A percentile compares a stretch with the other conserved stretches of the same genome.
Conservation (phyloP, 2,113 vertebrate genomes). For the Salvator merianae region DNA sequence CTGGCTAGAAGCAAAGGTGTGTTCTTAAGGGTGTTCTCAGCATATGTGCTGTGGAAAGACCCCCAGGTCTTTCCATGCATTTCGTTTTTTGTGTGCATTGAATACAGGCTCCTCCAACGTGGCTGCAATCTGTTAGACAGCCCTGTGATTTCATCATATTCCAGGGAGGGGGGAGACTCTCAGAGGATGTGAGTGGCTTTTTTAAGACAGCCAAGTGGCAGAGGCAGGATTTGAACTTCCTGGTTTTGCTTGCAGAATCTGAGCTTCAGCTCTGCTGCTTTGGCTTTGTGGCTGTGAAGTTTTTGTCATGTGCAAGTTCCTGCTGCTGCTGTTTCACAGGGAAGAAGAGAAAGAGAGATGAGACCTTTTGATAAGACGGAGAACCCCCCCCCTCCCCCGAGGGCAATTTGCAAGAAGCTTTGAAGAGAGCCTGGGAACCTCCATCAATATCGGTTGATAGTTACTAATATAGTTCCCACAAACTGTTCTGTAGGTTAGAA, state of each 20-base stretch:
- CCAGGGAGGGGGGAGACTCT: neutral
- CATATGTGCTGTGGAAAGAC: too few species aligned
- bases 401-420: constrained; percentile 54
- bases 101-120: too few species aligned
- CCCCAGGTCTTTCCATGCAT: too few species aligned
- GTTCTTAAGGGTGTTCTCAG: too few species aligned
- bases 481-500: constrained; percentile 60
- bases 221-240: neutral
- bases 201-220: neutral
- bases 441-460: constrained; percentile 62
- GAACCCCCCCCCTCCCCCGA: constrained; percentile 22
- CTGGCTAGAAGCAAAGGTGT: too few species aligned
- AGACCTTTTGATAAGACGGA: constrained; percentile 54
- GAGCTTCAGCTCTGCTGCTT: too few species aligned
- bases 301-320: constrained; percentile 55
- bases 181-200: neutral
- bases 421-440: constrained; percentile 69
- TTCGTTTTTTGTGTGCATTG: too few species aligned
- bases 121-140: too few species aligned
- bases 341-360: constrained; percentile 44
- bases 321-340: constrained; percentile 23
- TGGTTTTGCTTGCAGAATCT: neutral
- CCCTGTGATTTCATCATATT: neutral
- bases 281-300: constrained; percentile 56
- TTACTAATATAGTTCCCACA: constrained; percentile 71